Evolutionary conservation across 2,113 vertebrate genomes (phyloP), one percentile per base, ranked within the genome.

Genomic region (Pelecanoides urinatrix): DNA sequence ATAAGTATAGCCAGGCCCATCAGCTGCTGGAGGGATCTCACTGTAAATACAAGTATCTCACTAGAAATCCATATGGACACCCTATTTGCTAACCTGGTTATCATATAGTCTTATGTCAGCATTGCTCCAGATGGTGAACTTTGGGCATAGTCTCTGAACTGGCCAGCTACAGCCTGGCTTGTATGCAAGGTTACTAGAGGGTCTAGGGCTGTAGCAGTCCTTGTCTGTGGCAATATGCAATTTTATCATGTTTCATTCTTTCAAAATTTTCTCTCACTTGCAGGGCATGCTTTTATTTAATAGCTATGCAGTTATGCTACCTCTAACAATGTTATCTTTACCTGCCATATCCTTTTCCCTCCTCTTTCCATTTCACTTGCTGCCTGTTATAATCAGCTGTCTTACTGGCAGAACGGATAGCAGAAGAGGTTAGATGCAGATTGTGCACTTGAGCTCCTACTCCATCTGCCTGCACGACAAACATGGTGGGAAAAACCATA

Each of bases 401-500:
- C 42, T 86, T 30, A 8, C n/a, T 27, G 21, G 16, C 40, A 92
- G 83, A 88, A 62, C 11, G 20, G 27, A 42, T 38, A 61, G 9
- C 38, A 77, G 22, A 74, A 71, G 44, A 91, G 38, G 61, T 75
- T 78, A 91, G 91, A 68, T 40, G 34, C 16, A 71, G 30, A 29
- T 29, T 50, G 11, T 50, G 42, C 16, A 27, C 19, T 72, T 50
- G 10, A 81, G 9, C 2, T 74, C 32, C 13, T 94, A 50, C 61
- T 91, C 53, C 1, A 0, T 44, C 77, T 76, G 49, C 49, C 34
- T n/a, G 32, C 25, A 9, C 49, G 70, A 66, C 9, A 87, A 49
- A 91, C 0, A 0, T 7, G 9, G 23, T 30, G 12, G 9, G 9
- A 6, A 71, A 91, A 88, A 71, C 63, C 0, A 0, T 32, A 38